A percentile compares a stretch with the other conserved stretches of the same genome.
These are phyloP conservation scores for Clitarchus hookeri DNA, from an alignment of 2,888 invertebrate genomes.

Conservation along the genomic window DNA sequence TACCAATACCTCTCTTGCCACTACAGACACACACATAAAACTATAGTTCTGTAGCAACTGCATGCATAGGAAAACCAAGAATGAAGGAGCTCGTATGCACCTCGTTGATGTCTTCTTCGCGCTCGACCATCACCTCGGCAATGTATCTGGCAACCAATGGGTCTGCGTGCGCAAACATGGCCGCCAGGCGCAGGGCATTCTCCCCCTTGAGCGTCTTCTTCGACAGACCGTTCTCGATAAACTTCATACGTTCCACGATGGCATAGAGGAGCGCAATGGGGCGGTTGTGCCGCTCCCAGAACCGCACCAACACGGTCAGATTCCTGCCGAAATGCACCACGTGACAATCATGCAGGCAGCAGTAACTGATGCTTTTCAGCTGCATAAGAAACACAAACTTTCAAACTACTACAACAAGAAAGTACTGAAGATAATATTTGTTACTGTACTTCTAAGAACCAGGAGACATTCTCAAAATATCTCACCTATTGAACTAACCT, in stretches of 20 bases:
- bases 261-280: background rate
- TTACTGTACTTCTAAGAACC: no score
- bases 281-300: background rate
- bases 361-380: no score
- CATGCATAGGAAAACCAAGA: no score
- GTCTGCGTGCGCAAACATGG: background rate
- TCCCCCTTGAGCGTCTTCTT: background rate
- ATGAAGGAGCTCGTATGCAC: background rate
- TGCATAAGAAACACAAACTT: no score
- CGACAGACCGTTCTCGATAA: background rate
- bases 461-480: no score
- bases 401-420: no score
- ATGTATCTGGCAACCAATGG: conserved; percentile 24
- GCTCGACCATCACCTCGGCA: conserved; percentile 22
- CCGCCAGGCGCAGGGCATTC: conserved; percentile 22
- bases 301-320: conserved; percentile 6
- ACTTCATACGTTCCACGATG: conserved; percentile 18
- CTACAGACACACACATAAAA: no score
- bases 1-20: no score
- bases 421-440: no score
- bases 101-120: conserved; percentile 11
- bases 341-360: no score
- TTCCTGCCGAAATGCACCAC: conserved; percentile 18
- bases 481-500: no score
- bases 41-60: no score